phyloP scores from a whole-genome alignment of 2,113 vertebrate genomes.

The Ivindomyrus marchei region DNA sequence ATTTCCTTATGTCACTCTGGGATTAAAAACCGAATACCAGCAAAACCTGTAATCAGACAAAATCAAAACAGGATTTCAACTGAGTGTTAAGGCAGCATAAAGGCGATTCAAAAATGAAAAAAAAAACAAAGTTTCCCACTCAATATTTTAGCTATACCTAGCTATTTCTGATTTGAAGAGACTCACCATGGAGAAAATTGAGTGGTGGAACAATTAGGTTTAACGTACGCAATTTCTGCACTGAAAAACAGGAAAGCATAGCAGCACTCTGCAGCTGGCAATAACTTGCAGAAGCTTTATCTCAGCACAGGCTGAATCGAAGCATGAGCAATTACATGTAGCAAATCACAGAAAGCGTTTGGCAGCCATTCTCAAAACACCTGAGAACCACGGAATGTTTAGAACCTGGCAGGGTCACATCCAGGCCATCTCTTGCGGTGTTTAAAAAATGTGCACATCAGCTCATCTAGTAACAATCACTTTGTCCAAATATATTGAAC shows the following conservation, averaged over 20 bases:
- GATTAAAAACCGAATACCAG: background rate
- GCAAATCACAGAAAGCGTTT: background rate
- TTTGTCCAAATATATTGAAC: background rate
- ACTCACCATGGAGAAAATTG: background rate
- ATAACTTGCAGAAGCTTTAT: background rate
- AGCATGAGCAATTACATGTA: background rate
- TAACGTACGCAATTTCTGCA: background rate
- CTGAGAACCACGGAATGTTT: background rate
- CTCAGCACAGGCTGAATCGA: background rate
- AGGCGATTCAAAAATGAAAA: background rate
- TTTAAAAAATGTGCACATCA: background rate
- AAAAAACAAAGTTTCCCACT: background rate
- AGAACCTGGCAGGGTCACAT: background rate
- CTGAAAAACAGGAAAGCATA: background rate
- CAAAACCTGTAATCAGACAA: background rate
- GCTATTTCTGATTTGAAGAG: background rate
- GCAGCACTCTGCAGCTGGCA: background rate
- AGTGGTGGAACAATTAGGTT: background rate
- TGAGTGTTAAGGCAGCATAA: background rate
- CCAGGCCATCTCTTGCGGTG: background rate
- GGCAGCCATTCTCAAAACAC: background rate
- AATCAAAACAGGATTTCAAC: background rate
- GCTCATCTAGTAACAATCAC: background rate
- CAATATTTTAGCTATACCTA: background rate
- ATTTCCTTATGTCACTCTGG: background rate